Percentiles rank a stretch among this genome's conserved stretches.
Evolutionary conservation across 2,113 vertebrate species (phyloP).

Genomic region (Meleagris gallopavo): DNA sequence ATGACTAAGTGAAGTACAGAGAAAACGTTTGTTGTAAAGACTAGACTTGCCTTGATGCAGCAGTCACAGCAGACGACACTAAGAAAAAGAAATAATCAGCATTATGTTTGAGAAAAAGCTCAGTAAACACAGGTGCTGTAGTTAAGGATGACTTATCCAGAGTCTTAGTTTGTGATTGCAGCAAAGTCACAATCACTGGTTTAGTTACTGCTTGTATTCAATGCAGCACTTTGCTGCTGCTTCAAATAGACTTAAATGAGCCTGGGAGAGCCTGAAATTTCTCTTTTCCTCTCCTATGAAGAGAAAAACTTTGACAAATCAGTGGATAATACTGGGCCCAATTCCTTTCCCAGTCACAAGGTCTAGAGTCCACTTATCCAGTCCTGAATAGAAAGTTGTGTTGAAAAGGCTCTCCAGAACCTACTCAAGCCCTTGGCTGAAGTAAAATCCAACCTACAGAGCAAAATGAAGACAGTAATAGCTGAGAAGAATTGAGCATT

Average conservation of each 20-base stretch:
- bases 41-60: slow-evolving; percentile 67
- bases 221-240: background rate
- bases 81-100: background rate
- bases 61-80: slow-evolving; percentile 72
- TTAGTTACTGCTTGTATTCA: slow-evolving; percentile 15
- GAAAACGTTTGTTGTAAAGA: background rate
- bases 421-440: background rate
- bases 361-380: background rate
- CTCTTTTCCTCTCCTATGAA: background rate
- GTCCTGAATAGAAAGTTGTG: background rate
- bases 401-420: background rate
- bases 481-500: background rate
- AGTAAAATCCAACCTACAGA: background rate
- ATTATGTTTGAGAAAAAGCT: background rate
- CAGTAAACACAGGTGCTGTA: background rate
- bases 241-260: slow-evolving; percentile 30
- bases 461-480: background rate
- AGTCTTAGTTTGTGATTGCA: background rate
- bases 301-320: background rate
- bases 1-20: background rate
- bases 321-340: background rate
- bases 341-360: background rate
- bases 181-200: too few relatives aligned
- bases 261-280: background rate
- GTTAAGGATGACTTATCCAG: background rate